Base-by-base conservation (phyloP, 2,797 vertebrate species). In the Acridotheres tristis region DNA sequence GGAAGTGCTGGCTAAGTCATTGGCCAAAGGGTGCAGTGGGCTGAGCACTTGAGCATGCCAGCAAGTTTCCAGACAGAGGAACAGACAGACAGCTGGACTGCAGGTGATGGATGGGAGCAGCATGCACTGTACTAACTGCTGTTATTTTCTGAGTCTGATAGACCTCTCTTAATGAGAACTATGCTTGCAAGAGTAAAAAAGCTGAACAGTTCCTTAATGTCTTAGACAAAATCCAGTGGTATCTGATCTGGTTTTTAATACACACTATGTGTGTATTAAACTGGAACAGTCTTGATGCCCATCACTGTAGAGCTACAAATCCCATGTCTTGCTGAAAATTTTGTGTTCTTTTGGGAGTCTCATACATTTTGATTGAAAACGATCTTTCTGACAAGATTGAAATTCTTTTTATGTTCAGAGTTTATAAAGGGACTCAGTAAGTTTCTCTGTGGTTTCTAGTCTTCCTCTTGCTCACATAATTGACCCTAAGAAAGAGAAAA, bases 401-500 rank as follows among this genome's bases (percentile, higher is more conserved):
- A 32, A 40, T 85, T 81, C 48, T 74, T 10, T 79, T 85, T n/a
- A 40, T 50, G 11, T 47, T 17, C 1, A 1, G 50, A 59, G 17
- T 16, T 78, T 45, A 45, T 87, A 73, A 94, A 85, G 38, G 34
- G 29, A 77, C 32, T 74, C 50, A 50, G 1, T 73, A 71, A 69
- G 27, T 47, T 81, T 76, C 19, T 84, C 29, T 89, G 30, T 50
- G 42, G 34, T 66, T 93, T 90, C 45, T 82, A 57, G 59, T 73
- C 27, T 85, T 85, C 25, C 19, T 29, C 36, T 85, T 92, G 17
- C 47, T 85, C 42, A 34, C 18, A 45, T 91, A 89, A 85, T 57
- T 95, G 71, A 92, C 45, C 48, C 40, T 76, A 82, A 95, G 92
- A 74, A 9, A 67, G 34, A 57, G 25, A 90, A 76, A 79, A 79